phyloP scores from a whole-genome alignment of 2,113 vertebrate genomes.

The Tinamus guttatus region DNA sequence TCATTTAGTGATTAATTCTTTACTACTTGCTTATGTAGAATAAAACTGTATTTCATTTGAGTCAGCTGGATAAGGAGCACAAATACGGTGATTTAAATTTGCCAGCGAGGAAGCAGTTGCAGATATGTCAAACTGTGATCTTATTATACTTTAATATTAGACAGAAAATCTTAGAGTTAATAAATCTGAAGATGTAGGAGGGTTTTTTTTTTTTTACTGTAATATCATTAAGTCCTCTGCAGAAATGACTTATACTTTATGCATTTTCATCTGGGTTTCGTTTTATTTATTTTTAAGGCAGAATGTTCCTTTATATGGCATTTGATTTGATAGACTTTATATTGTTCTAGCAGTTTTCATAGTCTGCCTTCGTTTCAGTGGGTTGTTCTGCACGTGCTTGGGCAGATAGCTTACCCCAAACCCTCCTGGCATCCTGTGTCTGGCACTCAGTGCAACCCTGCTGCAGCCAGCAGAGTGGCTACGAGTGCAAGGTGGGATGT shows the following conservation, averaged over 20 bases:
- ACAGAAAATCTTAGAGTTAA: not conserved
- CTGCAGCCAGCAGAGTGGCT: not conserved
- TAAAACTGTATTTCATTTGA: not conserved
- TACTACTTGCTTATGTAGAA: not conserved
- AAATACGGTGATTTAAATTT: not conserved
- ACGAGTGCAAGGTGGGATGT: not conserved
- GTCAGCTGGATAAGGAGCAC: constrained; percentile 6
- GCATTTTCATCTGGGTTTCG: not conserved
- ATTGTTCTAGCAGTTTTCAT: not conserved
- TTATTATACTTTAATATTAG: not conserved
- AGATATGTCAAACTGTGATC: not conserved
- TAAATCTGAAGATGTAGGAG: not conserved
- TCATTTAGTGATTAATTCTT: constrained; percentile 13
- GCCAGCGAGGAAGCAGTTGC: not conserved
- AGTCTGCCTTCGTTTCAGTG: not conserved
- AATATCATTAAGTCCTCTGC: not conserved
- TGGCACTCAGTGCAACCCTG: not conserved
- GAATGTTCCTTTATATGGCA: not conserved
- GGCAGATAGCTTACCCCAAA: not conserved
- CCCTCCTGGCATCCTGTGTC: not conserved
- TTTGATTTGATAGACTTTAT: not conserved
- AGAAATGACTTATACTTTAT: not conserved
- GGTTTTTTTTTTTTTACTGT: not conserved
- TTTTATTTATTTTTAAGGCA: not conserved
- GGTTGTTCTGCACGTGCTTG: not conserved